Conservation (phyloP, 92 coral and sea anemone species). For the Zoanthus sansibaricus region DNA sequence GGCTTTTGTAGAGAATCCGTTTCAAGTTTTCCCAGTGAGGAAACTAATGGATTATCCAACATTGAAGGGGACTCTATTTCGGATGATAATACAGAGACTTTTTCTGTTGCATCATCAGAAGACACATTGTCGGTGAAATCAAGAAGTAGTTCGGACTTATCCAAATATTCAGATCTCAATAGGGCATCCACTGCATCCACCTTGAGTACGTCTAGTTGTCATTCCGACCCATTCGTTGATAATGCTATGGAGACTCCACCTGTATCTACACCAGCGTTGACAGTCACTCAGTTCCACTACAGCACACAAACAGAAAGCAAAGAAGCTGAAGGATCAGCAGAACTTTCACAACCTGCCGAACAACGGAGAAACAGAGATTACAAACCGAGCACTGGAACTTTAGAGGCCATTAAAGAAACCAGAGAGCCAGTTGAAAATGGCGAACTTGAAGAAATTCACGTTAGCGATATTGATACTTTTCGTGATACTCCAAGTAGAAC, state of each 20-base stretch:
- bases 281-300: conserved; percentile 57
- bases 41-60: conserved; percentile 9
- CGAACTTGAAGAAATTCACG: conserved; percentile 22
- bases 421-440: conserved; percentile 58
- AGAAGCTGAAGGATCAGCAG: conserved; percentile 36
- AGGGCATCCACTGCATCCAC: conserved; percentile 64
- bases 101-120: conserved; percentile 28
- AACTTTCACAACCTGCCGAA: conserved; percentile 17
- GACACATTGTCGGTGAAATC: conserved; percentile 29
- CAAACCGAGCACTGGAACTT: conserved; percentile 46
- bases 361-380: conserved; percentile 50
- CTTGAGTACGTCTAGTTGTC: conserved; percentile 55
- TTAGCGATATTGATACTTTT: not conserved
- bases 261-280: conserved; percentile 59
- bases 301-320: conserved; percentile 30
- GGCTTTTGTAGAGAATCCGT: conserved; percentile 62
- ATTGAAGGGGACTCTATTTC: not conserved
- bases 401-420: conserved; percentile 74
- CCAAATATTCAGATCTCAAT: conserved; percentile 34
- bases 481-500: not conserved
- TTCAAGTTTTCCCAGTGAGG: not conserved
- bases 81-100: conserved; percentile 18
- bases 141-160: conserved; percentile 46
- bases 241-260: conserved; percentile 53
- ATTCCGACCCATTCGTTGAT: conserved; percentile 66